Evolutionary conservation across 2,797 vertebrate genomes (phyloP), one percentile per base, ranked within the genome.

Genomic region (Cuniculus paca): DNA sequence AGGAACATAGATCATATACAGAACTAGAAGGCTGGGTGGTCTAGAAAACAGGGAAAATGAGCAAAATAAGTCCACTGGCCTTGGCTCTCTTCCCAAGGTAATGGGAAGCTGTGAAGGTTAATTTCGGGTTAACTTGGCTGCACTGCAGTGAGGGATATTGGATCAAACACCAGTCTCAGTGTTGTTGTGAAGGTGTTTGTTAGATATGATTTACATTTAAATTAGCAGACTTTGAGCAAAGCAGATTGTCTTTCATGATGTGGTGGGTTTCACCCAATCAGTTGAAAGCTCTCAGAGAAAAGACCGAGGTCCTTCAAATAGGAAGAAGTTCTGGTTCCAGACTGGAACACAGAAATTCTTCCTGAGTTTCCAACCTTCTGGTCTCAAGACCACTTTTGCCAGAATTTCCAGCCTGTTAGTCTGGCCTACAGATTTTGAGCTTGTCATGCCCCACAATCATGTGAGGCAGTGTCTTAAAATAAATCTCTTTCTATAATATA

Each of bases 161-260:
- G 70, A 52, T 88, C 45, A 92, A 93, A 50, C 28, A 91, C 48
- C 28, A 42, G 24, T 65, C 26, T 93, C 86, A n/a, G n/a, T 8
- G 22, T 68, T 60, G 31, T 34, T 54, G 75, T 74, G 79, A 56
- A 88, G 45, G 36, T 80, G 28, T 54, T 56, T 88, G 85, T 86
- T 31, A 87, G 61, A 84, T 70, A 26, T 26, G 58, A 83, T 86
- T 92, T 77, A 63, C 50, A 74, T 88, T 94, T 72, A 61, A 88
- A 39, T 84, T n/a, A 61, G 60, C 7, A 42, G 78, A 68, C 26
- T 42, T 48, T 52, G 63, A 92, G 17, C 56, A 79, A 90, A 80
- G 61, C n/a, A 97, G 75, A 68, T 83, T 63, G 45, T 34, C 2
- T 6, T 88, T 36, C 24, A 22, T 48, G n/a, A 56, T 80, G 45